A percentile compares a stretch with the other conserved stretches of the same genome.
Evolutionary conservation across 2,888 invertebrate genomes (phyloP).

Genomic region (Macropis europaea): DNA sequence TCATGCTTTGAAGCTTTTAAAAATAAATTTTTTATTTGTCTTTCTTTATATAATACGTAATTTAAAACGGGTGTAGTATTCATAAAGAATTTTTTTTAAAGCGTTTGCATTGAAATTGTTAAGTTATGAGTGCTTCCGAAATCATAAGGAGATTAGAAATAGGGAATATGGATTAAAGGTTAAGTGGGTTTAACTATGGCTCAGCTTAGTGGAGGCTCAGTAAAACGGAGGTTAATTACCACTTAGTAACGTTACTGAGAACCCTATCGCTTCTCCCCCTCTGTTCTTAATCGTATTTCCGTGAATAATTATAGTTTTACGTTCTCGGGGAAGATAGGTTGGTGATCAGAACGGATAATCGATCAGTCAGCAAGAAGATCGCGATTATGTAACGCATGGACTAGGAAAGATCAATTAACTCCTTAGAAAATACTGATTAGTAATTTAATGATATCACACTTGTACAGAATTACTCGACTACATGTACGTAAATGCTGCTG

Average conservation of each 20-base stretch:
- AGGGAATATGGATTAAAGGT: not conserved
- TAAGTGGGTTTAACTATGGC: slow-evolving; percentile 45
- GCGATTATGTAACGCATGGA: not conserved
- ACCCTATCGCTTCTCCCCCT: not conserved
- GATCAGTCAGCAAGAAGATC: not conserved
- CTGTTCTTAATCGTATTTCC: not conserved
- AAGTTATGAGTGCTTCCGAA: not conserved
- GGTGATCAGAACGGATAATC: not conserved
- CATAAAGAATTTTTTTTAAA: too few species aligned
- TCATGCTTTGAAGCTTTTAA: too few species aligned
- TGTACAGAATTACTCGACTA: too few species aligned
- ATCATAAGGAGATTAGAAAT: not conserved
- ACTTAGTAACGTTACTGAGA: slow-evolving; percentile 52
- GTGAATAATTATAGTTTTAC: slow-evolving; percentile 17
- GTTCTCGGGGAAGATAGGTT: not conserved
- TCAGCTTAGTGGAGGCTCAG: slow-evolving; percentile 35
- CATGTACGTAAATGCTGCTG: too few species aligned
- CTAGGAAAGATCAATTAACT: too few species aligned
- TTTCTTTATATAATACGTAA: too few species aligned
- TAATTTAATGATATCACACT: too few species aligned
- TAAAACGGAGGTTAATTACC: slow-evolving; percentile 62
- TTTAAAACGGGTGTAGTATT: too few species aligned
- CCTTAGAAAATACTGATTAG: too few species aligned
- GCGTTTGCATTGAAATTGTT: not conserved
- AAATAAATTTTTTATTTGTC: too few species aligned